These are phyloP conservation scores for Bubo blakistoni DNA, from an alignment of 2,113 vertebrate genomes.

Conservation along the genomic window DNA sequence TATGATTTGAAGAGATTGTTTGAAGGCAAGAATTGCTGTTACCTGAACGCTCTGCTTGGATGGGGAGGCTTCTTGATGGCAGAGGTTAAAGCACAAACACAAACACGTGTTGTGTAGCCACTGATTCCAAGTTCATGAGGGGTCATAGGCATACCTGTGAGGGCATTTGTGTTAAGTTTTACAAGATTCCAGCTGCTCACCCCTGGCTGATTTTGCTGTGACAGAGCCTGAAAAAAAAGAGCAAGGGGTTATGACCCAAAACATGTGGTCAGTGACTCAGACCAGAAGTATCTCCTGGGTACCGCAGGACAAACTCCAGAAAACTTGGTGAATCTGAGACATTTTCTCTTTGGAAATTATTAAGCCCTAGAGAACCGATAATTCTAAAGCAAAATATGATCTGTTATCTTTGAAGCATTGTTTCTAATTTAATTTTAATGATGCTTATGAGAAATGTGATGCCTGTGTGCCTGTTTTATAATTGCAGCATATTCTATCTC, in stretches of 20 bases:
- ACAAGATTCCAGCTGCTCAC: neutral
- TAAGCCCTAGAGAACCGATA: neutral
- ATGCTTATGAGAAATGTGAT: conserved; percentile 24
- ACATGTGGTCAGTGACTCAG: neutral
- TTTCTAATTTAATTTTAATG: conserved; percentile 52
- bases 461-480: neutral
- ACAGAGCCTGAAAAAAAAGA: neutral
- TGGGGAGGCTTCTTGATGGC: neutral
- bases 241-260: neutral
- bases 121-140: neutral
- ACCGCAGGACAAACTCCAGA: neutral
- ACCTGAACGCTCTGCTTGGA: neutral
- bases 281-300: neutral
- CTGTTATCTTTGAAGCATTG: neutral
- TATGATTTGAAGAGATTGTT: neutral
- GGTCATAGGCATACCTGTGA: neutral
- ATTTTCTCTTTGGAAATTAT: neutral
- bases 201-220: neutral
- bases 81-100: neutral
- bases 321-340: neutral
- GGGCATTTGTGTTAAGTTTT: neutral
- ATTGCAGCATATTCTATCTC: neutral
- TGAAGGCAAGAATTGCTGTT: neutral
- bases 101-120: accelerated
- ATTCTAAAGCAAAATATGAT: conserved; percentile 9